Evolutionary conservation across 2,797 vertebrate genomes (phyloP).

Genomic region (Agapornis canus): DNA sequence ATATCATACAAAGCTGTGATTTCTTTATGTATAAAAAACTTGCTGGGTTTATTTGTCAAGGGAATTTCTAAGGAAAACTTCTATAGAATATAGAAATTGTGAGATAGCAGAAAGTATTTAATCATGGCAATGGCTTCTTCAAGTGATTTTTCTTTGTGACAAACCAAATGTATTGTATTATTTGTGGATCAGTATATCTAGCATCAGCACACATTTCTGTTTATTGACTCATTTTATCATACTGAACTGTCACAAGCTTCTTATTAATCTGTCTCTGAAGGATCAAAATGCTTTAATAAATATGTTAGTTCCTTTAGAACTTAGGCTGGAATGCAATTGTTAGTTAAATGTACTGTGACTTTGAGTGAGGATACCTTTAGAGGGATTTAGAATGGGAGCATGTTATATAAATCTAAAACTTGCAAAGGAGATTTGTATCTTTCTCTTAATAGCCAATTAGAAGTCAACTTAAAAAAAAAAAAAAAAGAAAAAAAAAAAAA

Average conservation of each 20-base stretch:
- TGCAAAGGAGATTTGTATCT: not conserved
- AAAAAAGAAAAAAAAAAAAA: not conserved
- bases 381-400: not conserved
- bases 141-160: conserved; percentile 71
- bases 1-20: conserved; percentile 5
- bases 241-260: conserved; percentile 68
- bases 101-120: conserved; percentile 16
- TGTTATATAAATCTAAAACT: not conserved
- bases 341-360: conserved; percentile 55
- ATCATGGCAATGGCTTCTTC: conserved; percentile 8
- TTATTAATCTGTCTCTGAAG: conserved; percentile 78
- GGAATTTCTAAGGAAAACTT: conserved; percentile 32
- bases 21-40: conserved; percentile 2
- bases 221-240: conserved; percentile 78
- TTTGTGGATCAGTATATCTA: conserved; percentile 51
- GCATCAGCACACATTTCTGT: conserved; percentile 46
- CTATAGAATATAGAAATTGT: not conserved
- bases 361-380: conserved; percentile 38
- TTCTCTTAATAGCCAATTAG: conserved; percentile 35
- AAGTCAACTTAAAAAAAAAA: not conserved
- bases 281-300: conserved; percentile 76
- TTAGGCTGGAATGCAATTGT: conserved; percentile 53
- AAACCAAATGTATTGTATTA: conserved; percentile 50
- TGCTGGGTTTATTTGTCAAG: conserved; percentile 12
- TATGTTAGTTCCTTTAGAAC: conserved; percentile 59